Evolutionary conservation across 2,797 vertebrate species (phyloP).

Genomic region (Gymnothorax reevesii): DNA sequence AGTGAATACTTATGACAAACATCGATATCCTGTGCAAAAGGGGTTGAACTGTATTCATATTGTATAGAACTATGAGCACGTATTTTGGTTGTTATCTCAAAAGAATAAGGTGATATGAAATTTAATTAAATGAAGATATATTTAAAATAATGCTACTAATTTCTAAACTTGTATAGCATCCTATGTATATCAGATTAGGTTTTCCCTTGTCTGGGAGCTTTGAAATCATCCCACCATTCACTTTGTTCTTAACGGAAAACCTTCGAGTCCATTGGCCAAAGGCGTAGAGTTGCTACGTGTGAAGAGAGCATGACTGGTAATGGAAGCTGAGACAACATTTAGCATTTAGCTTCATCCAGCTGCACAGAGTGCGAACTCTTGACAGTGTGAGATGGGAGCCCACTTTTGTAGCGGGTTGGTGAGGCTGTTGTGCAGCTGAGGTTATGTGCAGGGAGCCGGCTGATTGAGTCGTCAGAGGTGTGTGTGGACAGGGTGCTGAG

Average conservation of each 20-base stretch:
- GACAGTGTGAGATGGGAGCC: not conserved
- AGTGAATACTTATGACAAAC: not conserved
- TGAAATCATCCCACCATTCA: not conserved
- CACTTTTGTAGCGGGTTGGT: not conserved
- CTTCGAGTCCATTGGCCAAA: not conserved
- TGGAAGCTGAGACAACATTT: not conserved
- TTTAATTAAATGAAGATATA: not conserved
- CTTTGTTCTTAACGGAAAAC: not conserved
- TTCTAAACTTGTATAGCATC: not conserved
- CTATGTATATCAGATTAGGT: not conserved
- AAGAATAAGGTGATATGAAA: not conserved
- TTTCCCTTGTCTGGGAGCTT: not conserved
- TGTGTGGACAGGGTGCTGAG: slow-evolving; percentile 56
- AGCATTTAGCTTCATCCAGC: not conserved
- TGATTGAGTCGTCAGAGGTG: slow-evolving; percentile 43
- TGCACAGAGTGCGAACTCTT: not conserved
- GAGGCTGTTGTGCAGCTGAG: not conserved
- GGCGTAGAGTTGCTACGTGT: not conserved
- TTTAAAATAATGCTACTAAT: not conserved
- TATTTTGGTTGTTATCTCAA: not conserved
- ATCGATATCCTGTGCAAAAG: not conserved
- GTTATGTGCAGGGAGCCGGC: not conserved
- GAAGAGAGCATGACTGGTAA: not conserved
- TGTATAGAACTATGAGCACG: not conserved
- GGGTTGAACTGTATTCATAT: not conserved